Conservation (phyloP, 2,113 vertebrate species). For the Phalacrocorax aristotelis region DNA sequence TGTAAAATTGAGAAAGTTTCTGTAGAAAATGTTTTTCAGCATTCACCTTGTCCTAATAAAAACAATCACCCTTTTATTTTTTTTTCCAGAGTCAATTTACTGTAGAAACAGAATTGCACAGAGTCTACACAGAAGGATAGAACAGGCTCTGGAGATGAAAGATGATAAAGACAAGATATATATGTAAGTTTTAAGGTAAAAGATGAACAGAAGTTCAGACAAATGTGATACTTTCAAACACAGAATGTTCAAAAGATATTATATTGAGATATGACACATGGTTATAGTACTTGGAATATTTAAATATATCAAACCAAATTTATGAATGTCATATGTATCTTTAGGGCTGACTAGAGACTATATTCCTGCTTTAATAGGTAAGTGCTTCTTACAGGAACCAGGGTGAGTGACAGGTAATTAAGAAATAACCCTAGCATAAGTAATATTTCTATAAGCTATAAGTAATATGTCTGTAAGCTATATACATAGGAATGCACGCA, state of each 20-base stretch:
- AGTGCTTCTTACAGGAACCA: neutral
- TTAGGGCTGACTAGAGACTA: neutral
- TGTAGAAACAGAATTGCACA: neutral
- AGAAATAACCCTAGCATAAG: neutral
- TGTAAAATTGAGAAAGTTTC: neutral
- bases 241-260: neutral
- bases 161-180: neutral
- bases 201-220: neutral
- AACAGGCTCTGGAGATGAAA: neutral
- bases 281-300: neutral
- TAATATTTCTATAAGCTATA: neutral
- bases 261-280: neutral
- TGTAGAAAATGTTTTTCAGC: neutral
- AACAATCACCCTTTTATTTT: neutral
- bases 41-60: neutral
- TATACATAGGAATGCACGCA: neutral
- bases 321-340: neutral
- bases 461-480: neutral
- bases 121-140: neutral
- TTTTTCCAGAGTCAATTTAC: neutral
- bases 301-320: neutral
- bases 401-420: neutral
- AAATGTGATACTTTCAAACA: neutral
- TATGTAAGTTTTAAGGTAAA: neutral
- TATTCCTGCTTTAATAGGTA: neutral